Evolutionary conservation across 23 tunicate genomes (phyloP).

Genomic region (Clavelina lepadiformis): DNA sequence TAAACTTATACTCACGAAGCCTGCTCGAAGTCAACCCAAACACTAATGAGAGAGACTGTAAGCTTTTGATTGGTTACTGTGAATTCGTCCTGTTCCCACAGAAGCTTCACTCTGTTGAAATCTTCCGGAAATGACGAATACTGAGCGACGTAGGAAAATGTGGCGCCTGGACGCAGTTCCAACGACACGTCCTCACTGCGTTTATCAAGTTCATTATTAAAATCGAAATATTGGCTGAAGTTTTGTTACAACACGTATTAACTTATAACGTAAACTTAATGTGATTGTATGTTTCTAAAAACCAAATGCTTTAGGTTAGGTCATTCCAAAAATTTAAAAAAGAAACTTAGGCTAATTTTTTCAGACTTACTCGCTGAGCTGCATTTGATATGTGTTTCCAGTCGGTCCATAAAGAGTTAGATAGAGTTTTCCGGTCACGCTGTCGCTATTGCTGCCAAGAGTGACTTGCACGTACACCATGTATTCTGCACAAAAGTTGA

Average conservation of each 20-base stretch:
- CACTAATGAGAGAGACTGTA: constrained; percentile 29
- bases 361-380: constrained; percentile 58
- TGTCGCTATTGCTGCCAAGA: constrained; percentile 26
- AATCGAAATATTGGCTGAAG: too few species aligned
- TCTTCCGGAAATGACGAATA: constrained; percentile 45
- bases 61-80: constrained; percentile 38
- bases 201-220: too few species aligned
- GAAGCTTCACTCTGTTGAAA: constrained; percentile 54
- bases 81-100: constrained; percentile 70
- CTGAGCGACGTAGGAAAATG: constrained; percentile 42
- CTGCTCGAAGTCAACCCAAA: constrained; percentile 46
- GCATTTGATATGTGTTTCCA: constrained; percentile 47
- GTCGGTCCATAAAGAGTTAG: constrained; percentile 42
- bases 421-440: constrained; percentile 53
- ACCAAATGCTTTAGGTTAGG: too few species aligned
- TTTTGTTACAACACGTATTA: too few species aligned
- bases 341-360: too few species aligned
- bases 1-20: constrained; percentile 58
- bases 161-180: constrained; percentile 37
- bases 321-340: too few species aligned
- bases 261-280: too few species aligned
- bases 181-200: constrained; percentile 18
- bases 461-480: constrained; percentile 54
- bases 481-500: too few species aligned
- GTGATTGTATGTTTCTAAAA: too few species aligned